A percentile compares a stretch with the other conserved stretches of the same genome.
These are phyloP conservation scores for Poeciliopsis turneri DNA, from an alignment of 2,797 vertebrate species.

Conservation along the genomic window DNA sequence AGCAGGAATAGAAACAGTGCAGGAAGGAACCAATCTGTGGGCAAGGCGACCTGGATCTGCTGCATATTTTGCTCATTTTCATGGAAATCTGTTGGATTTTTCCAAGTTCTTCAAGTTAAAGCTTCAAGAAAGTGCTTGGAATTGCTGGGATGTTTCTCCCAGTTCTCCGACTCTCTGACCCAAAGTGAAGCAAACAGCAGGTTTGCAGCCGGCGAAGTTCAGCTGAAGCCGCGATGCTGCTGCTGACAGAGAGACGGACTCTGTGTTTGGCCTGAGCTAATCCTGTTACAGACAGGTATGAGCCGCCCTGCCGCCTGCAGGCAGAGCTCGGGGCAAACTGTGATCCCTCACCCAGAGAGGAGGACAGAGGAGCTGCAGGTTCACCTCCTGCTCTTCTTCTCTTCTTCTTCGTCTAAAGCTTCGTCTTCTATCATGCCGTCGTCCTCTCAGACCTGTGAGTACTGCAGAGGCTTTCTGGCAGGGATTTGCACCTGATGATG, in stretches of 20 bases:
- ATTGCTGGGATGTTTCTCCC: background rate
- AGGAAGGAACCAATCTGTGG: slow-evolving; percentile 13
- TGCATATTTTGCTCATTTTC: slow-evolving; percentile 3
- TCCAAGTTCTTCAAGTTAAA: background rate
- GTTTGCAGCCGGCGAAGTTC: background rate
- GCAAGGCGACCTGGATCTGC: background rate
- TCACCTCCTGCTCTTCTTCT: slow-evolving; percentile 25
- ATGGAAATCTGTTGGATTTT: background rate
- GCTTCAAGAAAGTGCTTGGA: background rate
- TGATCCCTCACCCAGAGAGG: slow-evolving; percentile 11
- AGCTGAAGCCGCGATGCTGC: slow-evolving; percentile 6
- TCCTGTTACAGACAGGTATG: slow-evolving; percentile 66
- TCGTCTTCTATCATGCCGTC: slow-evolving; percentile 28
- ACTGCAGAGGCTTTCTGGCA: slow-evolving; percentile 19
- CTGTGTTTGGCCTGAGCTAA: slow-evolving; percentile 51
- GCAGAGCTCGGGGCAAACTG: slow-evolving; percentile 27
- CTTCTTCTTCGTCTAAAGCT: slow-evolving; percentile 28
- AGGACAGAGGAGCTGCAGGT: slow-evolving; percentile 19
- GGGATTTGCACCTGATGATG: background rate
- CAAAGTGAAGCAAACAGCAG: background rate
- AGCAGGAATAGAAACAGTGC: slow-evolving; percentile 38
- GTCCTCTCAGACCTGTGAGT: slow-evolving; percentile 45
- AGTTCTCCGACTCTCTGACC: background rate
- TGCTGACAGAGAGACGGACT: slow-evolving; percentile 15
- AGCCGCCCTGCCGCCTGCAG: slow-evolving; percentile 41